phyloP scores from a whole-genome alignment of 2,113 vertebrate species.

The Passerina amoena region DNA sequence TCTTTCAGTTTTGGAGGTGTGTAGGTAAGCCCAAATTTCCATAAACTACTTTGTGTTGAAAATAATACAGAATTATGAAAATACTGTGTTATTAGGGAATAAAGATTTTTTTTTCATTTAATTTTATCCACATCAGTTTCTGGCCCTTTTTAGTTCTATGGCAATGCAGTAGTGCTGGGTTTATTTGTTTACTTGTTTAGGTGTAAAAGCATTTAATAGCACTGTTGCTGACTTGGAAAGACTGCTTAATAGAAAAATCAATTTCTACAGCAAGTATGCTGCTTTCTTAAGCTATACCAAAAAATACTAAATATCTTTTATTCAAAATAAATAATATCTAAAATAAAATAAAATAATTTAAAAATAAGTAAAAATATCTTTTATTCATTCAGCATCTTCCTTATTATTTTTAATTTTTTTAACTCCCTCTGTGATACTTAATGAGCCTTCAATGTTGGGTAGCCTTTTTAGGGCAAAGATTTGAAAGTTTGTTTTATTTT shows the following conservation, averaged over 20 bases:
- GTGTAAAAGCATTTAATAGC: neutral
- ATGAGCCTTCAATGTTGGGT: neutral
- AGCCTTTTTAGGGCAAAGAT: neutral
- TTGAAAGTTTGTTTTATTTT: neutral
- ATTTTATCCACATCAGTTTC: neutral
- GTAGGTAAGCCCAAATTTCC: neutral
- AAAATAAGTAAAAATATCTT: neutral
- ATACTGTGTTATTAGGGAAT: neutral
- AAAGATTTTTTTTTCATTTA: neutral
- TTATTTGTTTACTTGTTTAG: neutral
- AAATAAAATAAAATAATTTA: neutral
- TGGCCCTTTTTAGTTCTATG: neutral
- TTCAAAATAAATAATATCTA: neutral
- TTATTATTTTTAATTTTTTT: neutral
- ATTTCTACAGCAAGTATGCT: neutral
- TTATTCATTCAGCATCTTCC: neutral
- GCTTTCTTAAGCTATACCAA: neutral
- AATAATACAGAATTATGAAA: neutral
- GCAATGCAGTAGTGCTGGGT: neutral
- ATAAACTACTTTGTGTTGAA: neutral
- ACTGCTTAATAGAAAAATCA: neutral
- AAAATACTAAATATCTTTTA: conserved; percentile 4
- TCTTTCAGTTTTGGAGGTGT: neutral
- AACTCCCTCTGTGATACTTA: neutral
- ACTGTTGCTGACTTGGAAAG: neutral